A percentile compares a stretch with the other conserved stretches of the same genome.
Conservation (phyloP, 2,113 vertebrate species). For the Epinephelus moara region DNA sequence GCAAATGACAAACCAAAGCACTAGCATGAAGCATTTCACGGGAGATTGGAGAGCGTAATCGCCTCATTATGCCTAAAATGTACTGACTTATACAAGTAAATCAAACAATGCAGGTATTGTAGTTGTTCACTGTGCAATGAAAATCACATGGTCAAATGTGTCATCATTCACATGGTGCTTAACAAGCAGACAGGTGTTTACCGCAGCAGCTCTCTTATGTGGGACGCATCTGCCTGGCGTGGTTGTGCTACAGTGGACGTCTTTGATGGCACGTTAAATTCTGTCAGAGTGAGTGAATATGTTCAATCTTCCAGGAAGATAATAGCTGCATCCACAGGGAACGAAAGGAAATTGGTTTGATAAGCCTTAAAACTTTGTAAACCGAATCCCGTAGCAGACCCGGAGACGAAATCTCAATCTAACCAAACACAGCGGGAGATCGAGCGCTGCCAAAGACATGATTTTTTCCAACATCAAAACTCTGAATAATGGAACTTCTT, state of each 20-base stretch:
- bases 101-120: conserved; percentile 4
- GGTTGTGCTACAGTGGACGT: conserved; percentile 35
- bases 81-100: background rate
- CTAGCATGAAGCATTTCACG: conserved; percentile 8
- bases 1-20: conserved; percentile 12
- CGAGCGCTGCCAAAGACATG: conserved; percentile 20
- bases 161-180: conserved; percentile 31
- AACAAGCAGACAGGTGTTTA: conserved; percentile 24
- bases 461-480: conserved; percentile 46
- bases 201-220: conserved; percentile 25
- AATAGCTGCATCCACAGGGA: conserved; percentile 54
- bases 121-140: conserved; percentile 23
- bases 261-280: conserved; percentile 45
- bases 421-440: conserved; percentile 28
- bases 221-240: conserved; percentile 29
- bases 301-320: conserved; percentile 60
- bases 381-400: conserved; percentile 39
- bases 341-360: conserved; percentile 58
- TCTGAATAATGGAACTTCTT: conserved; percentile 51
- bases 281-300: conserved; percentile 47
- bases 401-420: conserved; percentile 47
- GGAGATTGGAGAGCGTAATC: background rate
- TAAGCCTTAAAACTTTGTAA: conserved; percentile 54
- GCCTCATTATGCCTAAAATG: conserved; percentile 15
- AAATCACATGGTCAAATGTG: conserved; percentile 29